Evolutionary conservation across 1,140 invertebrate species (phyloP), one percentile per base, ranked within the genome.

Genomic region (Heliconius melpomene): DNA sequence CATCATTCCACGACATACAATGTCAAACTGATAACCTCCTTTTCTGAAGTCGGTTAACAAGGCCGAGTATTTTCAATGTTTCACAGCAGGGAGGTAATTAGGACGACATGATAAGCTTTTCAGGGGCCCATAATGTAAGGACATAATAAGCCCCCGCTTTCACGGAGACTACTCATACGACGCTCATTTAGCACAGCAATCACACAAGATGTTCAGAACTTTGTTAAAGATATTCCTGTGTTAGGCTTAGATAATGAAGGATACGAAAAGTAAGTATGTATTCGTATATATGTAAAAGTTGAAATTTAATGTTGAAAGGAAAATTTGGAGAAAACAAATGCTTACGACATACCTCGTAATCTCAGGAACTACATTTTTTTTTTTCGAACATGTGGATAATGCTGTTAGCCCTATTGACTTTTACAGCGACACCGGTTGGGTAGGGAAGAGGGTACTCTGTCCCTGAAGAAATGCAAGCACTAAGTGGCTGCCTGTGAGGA

Each of bases 31-130:
- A 57, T 57, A 52, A 52, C 50, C 7, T 52, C 50, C 18, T 52
- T 20, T 52, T 52, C 8, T 0, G 50, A 52, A 52, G 7, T 52
- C 18, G 50, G 50, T 52, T 52, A 20, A 60, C n/a, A 23, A 60
- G 23, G 60, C 26, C 26, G 23, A 29, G 8, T n/a, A 29, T 66
- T 66, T 16, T 66, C 60, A 66, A 66, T 66, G 71, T 72, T 72
- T 72, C 71, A 72, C 36, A 72, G 50, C 76, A 38, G 29, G 38
- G 46, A 7, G 50, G 76, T 77, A 77, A 77, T 77, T 77, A 77
- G 76, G 76, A 77, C 76, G 40, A 77, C 76, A 54, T 54, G 76
- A 77, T 77, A 77, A 77, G 76, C 66, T 77, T 77, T 36, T 72
- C 76, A 77, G 76, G 70, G 76, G 40, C n/a, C 66, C 40, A 72